Conservation (phyloP, 2,888 invertebrate genomes). For the Argyra leucocephala region DNA sequence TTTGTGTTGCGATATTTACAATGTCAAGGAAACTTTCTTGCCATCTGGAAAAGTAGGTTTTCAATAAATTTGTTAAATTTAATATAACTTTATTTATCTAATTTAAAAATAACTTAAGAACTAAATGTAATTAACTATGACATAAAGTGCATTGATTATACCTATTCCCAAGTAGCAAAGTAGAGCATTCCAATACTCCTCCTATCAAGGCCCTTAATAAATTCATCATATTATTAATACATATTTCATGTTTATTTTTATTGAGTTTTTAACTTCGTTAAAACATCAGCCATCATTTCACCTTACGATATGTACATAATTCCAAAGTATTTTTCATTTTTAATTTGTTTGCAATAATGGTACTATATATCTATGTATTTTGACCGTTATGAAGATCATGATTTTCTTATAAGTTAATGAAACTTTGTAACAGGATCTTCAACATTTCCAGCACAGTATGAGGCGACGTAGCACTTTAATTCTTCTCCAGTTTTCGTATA, state of each 20-base stretch:
- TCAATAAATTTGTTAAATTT: too few species aligned
- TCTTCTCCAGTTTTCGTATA: neutral
- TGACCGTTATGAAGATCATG: neutral
- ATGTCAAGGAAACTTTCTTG: too few species aligned
- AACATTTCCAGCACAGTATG: conserved; percentile 11
- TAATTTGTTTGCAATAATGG: neutral
- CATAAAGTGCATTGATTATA: too few species aligned
- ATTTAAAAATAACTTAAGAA: too few species aligned
- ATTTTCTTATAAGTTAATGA: neutral
- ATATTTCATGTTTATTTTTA: neutral
- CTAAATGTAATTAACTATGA: too few species aligned
- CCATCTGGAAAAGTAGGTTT: too few species aligned
- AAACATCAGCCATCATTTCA: neutral
- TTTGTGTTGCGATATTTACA: too few species aligned
- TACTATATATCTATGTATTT: conserved; percentile 12
- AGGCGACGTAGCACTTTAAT: neutral
- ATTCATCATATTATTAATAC: neutral
- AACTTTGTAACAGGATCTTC: conserved; percentile 12
- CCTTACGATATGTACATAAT: neutral
- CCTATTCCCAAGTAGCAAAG: too few species aligned
- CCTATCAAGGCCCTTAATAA: neutral
- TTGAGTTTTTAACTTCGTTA: neutral
- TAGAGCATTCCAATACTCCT: too few species aligned
- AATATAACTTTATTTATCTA: too few species aligned
- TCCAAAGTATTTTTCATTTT: neutral